Evolutionary conservation across 2,797 vertebrate genomes (phyloP), one percentile per base, ranked within the genome.

Genomic region (Clamator glandarius): DNA sequence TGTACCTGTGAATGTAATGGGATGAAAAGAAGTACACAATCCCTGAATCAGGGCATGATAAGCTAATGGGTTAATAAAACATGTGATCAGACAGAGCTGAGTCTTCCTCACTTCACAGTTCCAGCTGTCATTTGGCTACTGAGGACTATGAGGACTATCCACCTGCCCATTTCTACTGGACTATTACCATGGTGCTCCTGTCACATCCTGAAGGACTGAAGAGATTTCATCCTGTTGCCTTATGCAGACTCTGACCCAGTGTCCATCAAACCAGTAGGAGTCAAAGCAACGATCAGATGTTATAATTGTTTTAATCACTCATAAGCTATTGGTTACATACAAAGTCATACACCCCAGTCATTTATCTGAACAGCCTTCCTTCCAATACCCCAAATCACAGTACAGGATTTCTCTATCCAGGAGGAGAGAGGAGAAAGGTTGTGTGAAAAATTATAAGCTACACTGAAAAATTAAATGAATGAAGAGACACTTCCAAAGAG

Each of bases 401-500:
- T 57, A 50, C 58, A 80, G 35, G 35, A 64, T 68, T 91, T 85
- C 50, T 85, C 31, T 61, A 0, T 20, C 57, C 64, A 51, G 58
- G 80, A 75, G 29, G 36, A 83, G 24, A 9, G 61, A 91, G 9
- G 29, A 80, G 57, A 29, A 25, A 15, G 67, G 59, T 36, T 85
- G 59, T 15, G 31, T 78, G 41, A 76, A 55, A 87, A 58, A 78
- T 25, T 55, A 23, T 61, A 89, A 84, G 58, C 62, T 78, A 78
- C 35, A 78, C 10, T 46, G 63, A 84, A 87, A 78, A 25, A 84
- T 41, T 70, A 78, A 91, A 85, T 69, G 20, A 93, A 92, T 58
- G 64, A 93, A 93, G 84, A 89, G 79, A 72, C 59, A 76, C n/a
- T 89, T 62, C 84, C 12, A 92, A 84, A 94, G 84, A 95, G 81